Evolutionary conservation across 2,888 invertebrate genomes (phyloP), one percentile per base, ranked within the genome.

Genomic region (Oegoconia quadripuncta): DNA sequence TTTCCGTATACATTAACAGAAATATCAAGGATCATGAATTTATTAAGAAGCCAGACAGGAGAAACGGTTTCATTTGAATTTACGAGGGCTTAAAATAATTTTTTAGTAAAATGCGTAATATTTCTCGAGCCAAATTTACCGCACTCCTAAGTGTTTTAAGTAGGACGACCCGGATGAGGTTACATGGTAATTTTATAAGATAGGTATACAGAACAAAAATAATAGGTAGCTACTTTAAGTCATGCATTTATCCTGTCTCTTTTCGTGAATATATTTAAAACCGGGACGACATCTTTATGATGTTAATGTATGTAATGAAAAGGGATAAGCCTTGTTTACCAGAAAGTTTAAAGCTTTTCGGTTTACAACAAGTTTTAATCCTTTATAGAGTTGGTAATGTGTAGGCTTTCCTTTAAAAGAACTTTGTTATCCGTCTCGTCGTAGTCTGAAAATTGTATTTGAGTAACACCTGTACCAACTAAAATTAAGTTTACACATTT

Each of bases 341-440:
- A 55, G 39, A 61, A 75, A 76, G 64, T 76, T 79, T 68, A 61
- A 64, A 74, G 70, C 68, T 71, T 67, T 70, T 64, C 61, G 59
- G 56, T 68, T 67, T 58, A 64, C 74, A 79, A 74, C 67, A 76
- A 80, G 75, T 79, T 79, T 75, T 77, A 81, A 83, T 81, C 77
- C 73, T 74, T n/a, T 79, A 83, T 81, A 73, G 81, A 81, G 80
- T 78, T 74, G 67, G 69, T 77, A 74, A 79, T 74, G 66, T 64
- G 69, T 76, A 60, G 59, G 14, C 18, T 20, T 32, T 40, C 39
- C 35, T 36, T 35, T 40, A 22, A 7, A 22, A 33, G n/a, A n/a
- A n/a, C n/a, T n/a, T n/a, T n/a, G n/a, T n/a, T n/a, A n/a, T n/a
- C n/a, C n/a, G n/a, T n/a, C n/a, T n/a, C n/a, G n/a, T n/a, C n/a